Conservation (phyloP, 2,888 invertebrate genomes). For the Aspidiotus rigidus region DNA sequence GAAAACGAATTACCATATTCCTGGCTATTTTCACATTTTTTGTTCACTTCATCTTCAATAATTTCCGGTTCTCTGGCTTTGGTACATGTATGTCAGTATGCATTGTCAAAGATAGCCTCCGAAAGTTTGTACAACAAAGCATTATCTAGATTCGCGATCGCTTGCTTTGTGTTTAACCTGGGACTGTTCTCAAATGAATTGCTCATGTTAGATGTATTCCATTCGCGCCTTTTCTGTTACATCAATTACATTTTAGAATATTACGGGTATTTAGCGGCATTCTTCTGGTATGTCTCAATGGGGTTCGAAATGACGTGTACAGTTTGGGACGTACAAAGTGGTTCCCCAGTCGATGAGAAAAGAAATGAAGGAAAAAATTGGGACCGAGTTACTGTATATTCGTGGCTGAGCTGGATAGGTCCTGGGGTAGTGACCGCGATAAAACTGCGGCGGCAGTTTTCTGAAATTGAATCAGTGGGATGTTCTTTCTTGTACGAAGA, state of each 20-base stretch:
- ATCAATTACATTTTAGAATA: constrained; percentile 45
- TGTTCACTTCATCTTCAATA: background rate
- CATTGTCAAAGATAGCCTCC: constrained; percentile 43
- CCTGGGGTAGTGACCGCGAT: constrained; percentile 42
- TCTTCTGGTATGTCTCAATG: constrained; percentile 50
- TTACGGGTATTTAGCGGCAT: constrained; percentile 47
- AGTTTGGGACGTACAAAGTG: constrained; percentile 39
- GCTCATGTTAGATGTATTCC: constrained; percentile 44
- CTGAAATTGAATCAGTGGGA: constrained; percentile 29
- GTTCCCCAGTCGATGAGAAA: constrained; percentile 44
- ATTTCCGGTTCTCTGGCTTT: background rate
- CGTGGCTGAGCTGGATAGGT: constrained; percentile 44
- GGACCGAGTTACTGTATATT: constrained; percentile 44
- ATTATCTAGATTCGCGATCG: constrained; percentile 45
- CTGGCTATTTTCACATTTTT: background rate
- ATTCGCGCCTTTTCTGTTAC: constrained; percentile 42
- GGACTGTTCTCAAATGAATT: constrained; percentile 42
- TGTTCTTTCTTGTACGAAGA: constrained; percentile 41
- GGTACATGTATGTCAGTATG: no score
- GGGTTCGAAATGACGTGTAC: constrained; percentile 48
- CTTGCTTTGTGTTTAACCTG: constrained; percentile 42
- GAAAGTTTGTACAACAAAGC: constrained; percentile 48
- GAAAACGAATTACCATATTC: background rate
- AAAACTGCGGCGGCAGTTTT: no score
- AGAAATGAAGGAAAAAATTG: constrained; percentile 41